Evolutionary conservation across 2,888 invertebrate genomes (phyloP).

Genomic region (Amblyjoppa proteus): DNA sequence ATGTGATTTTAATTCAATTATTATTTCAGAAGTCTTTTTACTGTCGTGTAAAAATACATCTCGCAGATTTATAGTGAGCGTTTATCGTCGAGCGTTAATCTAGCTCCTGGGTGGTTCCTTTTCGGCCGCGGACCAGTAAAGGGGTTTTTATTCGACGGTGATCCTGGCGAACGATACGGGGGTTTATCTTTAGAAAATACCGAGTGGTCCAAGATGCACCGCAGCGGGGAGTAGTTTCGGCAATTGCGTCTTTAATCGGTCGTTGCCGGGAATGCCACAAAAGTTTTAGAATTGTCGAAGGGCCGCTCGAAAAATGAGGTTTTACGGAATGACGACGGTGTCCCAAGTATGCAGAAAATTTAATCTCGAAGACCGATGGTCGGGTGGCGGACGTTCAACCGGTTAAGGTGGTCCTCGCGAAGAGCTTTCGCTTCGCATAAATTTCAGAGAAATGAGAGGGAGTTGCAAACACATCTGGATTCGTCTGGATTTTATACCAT

Average conservation of each 20-base stretch:
- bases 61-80: neutral
- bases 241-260: neutral
- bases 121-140: neutral
- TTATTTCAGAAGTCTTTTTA: neutral
- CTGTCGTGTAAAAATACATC: neutral
- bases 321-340: slow-evolving; percentile 22
- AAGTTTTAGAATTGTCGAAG: slow-evolving; percentile 31
- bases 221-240: neutral
- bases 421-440: no score
- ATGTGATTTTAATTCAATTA: no score
- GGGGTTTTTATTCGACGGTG: neutral
- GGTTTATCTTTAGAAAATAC: neutral
- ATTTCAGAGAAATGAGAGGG: no score
- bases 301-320: slow-evolving; percentile 50
- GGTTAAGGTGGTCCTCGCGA: slow-evolving; percentile 47
- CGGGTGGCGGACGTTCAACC: slow-evolving; percentile 60
- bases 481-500: no score
- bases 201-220: neutral
- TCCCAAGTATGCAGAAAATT: slow-evolving; percentile 28
- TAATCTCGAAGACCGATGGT: slow-evolving; percentile 34
- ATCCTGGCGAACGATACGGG: neutral
- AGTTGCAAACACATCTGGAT: no score
- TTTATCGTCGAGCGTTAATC: neutral
- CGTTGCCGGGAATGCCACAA: neutral
- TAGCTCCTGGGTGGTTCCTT: neutral